Percentiles rank a stretch among this genome's conserved stretches.
phyloP scores from a whole-genome alignment of 2,888 invertebrate species.

The Scelioninae gen. 1 region DNA sequence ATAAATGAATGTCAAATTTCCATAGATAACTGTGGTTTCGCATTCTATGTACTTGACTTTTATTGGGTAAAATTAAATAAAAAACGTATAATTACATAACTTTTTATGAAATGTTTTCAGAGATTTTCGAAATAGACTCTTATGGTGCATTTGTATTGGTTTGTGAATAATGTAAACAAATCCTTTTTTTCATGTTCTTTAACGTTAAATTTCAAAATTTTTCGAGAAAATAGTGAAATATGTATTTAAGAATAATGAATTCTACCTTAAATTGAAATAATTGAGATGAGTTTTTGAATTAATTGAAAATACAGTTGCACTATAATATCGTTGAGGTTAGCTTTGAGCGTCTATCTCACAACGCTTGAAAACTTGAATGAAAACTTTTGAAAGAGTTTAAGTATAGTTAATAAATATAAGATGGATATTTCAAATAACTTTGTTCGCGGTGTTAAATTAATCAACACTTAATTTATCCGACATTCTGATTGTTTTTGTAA shows the following conservation, averaged over 20 bases:
- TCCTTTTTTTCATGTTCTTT: too few relatives aligned
- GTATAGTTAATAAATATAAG: neutral
- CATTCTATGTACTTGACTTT: too few relatives aligned
- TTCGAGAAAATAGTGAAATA: constrained; percentile 6
- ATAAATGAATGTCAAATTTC: neutral
- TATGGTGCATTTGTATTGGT: too few relatives aligned
- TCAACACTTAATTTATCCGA: neutral
- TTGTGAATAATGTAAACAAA: too few relatives aligned
- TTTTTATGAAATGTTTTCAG: too few relatives aligned
- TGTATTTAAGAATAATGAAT: neutral
- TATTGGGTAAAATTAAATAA: too few relatives aligned
- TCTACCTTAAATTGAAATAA: neutral
- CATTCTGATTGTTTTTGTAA: neutral
- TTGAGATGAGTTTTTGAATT: neutral
- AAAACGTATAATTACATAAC: too few relatives aligned
- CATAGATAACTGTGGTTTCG: neutral
- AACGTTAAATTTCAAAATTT: too few relatives aligned
- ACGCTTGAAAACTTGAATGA: neutral
- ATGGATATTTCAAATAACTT: neutral
- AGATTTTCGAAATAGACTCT: too few relatives aligned
- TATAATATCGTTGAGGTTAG: constrained; percentile 2
- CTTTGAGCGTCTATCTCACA: neutral
- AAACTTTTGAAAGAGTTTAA: neutral
- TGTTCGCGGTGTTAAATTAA: neutral
- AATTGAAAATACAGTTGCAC: neutral